Evolutionary conservation across 2,797 vertebrate species (phyloP), one percentile per base, ranked within the genome.

Genomic region (Enteromius viviparus): DNA sequence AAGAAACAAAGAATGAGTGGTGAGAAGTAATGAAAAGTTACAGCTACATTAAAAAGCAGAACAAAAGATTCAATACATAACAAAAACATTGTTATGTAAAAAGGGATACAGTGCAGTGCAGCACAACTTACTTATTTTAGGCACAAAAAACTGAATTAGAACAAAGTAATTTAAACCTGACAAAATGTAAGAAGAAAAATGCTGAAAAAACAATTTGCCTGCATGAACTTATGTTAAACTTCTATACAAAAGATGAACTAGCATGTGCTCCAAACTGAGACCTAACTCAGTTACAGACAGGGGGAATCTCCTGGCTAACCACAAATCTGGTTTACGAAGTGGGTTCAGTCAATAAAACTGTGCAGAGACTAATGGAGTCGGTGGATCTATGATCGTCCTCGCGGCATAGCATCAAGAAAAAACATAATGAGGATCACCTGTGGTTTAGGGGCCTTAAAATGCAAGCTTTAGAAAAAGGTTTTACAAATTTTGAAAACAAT

Each of bases 261-360:
- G 10, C 3, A 23, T 23, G 55, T 58, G n/a, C 55, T 58, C 55
- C 55, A 58, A 58, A 58, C n/a, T 58, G n/a, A 58, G 55, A 58
- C 10, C 55, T 23, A 23, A 80, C 26, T 65, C 32, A 45, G 15
- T 34, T 10, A 21, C 70, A 62, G 19, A 66, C 15, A 40, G 26
- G 10, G 47, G 15, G 40, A 42, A 69, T 32, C 40, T 58, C n/a
- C 21, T n/a, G 62, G 68, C 4, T 60, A 51, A 76, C 71, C 49
- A 80, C 53, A 80, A 55, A 66, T 80, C 68, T 74, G 60, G 12
- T 14, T 64, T 6, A 70, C 34, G 53, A 15, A 64, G 21, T 58
- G 49, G 51, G 19, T 60, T 53, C 45, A 37, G 19, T 21, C 66
- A 72, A 66, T 15, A 4, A 47, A 82, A 17, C 19, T 34, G 34